Evolutionary conservation across 2,888 invertebrate species (phyloP).

Genomic region (Pomacea canaliculata): DNA sequence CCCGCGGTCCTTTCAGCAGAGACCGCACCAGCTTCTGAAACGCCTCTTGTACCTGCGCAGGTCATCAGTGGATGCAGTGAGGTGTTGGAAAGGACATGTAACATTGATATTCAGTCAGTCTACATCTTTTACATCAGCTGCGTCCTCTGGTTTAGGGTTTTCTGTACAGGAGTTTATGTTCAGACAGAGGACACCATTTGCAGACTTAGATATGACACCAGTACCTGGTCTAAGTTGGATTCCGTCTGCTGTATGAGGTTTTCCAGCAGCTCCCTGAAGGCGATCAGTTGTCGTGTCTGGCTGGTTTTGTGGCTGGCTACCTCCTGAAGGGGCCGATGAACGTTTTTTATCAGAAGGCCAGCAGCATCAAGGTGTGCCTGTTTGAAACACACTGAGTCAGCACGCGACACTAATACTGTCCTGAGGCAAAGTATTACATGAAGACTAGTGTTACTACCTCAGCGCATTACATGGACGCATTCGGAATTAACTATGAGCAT

Average conservation of each 20-base stretch:
- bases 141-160: too few relatives aligned
- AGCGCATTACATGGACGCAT: too few relatives aligned
- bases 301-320: constrained; percentile 62
- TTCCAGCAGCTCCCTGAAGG: constrained; percentile 61
- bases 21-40: constrained; percentile 80
- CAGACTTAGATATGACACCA: too few relatives aligned
- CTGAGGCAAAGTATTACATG: neutral
- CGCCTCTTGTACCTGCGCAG: constrained; percentile 83
- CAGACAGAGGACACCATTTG: too few relatives aligned
- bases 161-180: too few relatives aligned
- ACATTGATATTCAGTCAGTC: too few relatives aligned
- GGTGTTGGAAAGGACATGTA: neutral
- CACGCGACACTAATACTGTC: neutral
- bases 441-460: too few relatives aligned
- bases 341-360: constrained; percentile 60
- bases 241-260: constrained; percentile 35
- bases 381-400: neutral
- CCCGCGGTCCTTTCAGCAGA: neutral
- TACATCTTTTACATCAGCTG: too few relatives aligned
- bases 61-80: neutral
- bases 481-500: neutral
- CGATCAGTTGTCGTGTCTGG: constrained; percentile 59
- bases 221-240: constrained; percentile 37
- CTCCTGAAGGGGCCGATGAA: constrained; percentile 61
- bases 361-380: constrained; percentile 65